phyloP scores from a whole-genome alignment of 1,140 invertebrate species.

The Drosophila ogumai region DNA sequence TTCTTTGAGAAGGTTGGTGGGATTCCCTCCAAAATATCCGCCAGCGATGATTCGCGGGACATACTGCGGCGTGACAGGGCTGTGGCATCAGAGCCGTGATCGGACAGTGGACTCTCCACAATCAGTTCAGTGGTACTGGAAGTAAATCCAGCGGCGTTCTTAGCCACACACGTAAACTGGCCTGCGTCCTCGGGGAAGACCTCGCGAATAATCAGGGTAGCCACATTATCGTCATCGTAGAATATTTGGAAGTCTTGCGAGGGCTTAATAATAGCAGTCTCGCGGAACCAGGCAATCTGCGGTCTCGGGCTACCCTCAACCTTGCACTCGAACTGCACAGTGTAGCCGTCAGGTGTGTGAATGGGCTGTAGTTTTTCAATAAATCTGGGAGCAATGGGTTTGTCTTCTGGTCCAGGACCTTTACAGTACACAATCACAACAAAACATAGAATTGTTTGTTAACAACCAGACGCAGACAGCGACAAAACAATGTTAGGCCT shows the following conservation, averaged over 20 bases:
- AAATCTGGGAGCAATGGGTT: constrained; percentile 92
- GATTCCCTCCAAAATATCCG: constrained; percentile 96
- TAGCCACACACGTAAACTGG: constrained; percentile 97
- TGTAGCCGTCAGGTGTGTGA: constrained; percentile 93
- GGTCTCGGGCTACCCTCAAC: constrained; percentile 95
- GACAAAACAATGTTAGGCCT: constrained; percentile 12
- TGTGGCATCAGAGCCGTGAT: constrained; percentile 94
- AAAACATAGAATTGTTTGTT: constrained; percentile 53
- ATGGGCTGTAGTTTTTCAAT: constrained; percentile 93
- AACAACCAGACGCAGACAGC: constrained; percentile 56
- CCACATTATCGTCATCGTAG: constrained; percentile 96
- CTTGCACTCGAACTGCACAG: constrained; percentile 95
- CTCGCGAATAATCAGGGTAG: constrained; percentile 96
- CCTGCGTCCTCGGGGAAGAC: constrained; percentile 99
- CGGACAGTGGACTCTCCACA: constrained; percentile 94
- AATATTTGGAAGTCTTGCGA: constrained; percentile 96
- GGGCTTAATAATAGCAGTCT: constrained; percentile 95
- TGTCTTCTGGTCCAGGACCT: constrained; percentile 92
- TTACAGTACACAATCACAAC: constrained; percentile 65
- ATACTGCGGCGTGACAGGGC: constrained; percentile 92
- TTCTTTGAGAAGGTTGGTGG: constrained; percentile 96
- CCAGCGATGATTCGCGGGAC: constrained; percentile 94
- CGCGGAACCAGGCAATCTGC: constrained; percentile 97
- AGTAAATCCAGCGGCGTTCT: constrained; percentile 96
- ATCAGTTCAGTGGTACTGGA: constrained; percentile 95